phyloP scores from a whole-genome alignment of 1,140 invertebrate genomes.

The Bombus turneri region DNA sequence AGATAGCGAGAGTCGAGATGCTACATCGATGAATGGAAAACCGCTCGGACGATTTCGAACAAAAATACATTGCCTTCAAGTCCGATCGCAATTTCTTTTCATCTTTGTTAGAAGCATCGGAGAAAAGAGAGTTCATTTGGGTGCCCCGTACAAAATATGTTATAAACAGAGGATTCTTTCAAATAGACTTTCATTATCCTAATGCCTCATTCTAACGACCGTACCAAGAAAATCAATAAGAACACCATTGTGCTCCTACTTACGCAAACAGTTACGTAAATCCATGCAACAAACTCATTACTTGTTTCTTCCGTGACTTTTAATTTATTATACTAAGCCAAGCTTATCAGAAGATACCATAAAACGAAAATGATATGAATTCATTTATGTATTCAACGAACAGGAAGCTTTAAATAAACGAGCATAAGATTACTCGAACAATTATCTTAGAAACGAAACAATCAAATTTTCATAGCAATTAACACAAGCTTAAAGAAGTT shows the following conservation, averaged over 20 bases:
- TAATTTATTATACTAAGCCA: not conserved
- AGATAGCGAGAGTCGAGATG: no score
- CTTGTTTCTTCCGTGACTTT: not conserved
- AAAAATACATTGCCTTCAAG: not conserved
- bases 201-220: not conserved
- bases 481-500: no score
- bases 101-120: not conserved
- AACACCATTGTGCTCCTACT: not conserved
- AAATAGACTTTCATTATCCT: not conserved
- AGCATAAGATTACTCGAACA: no score
- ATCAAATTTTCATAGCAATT: no score
- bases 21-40: not conserved
- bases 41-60: not conserved
- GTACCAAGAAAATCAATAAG: not conserved
- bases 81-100: not conserved
- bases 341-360: not conserved
- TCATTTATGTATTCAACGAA: no score
- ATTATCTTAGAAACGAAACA: no score
- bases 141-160: not conserved
- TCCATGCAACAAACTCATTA: not conserved
- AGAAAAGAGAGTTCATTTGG: no score
- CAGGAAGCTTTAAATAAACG: no score
- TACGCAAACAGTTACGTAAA: not conserved
- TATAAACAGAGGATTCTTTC: not conserved
- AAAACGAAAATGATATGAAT: not conserved